phyloP scores from a whole-genome alignment of 1,140 invertebrate genomes.

The Platyura marginata region DNA sequence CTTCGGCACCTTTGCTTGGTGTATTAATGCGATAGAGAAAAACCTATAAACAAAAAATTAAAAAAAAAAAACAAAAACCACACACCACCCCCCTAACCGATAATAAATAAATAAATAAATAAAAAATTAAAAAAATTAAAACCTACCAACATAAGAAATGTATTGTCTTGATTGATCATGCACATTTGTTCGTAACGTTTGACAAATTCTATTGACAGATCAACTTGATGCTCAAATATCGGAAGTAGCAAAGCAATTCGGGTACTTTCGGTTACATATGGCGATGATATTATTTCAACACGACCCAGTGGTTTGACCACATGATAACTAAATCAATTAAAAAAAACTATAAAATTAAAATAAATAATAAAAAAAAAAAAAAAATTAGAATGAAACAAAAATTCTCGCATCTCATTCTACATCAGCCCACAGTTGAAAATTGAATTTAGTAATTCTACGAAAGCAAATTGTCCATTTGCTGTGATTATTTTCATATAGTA shows the following conservation, averaged over 20 bases:
- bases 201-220: constrained; percentile 37
- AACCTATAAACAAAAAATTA: no score
- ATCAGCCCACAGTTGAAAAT: no score
- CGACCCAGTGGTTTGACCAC: constrained; percentile 61
- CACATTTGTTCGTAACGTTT: constrained; percentile 46
- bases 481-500: not conserved
- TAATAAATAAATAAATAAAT: constrained; percentile 10
- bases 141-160: constrained; percentile 47
- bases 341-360: no score
- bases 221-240: constrained; percentile 18
- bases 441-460: no score
- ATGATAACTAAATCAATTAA: constrained; percentile 28
- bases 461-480: no score
- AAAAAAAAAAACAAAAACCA: no score
- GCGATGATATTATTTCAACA: constrained; percentile 68
- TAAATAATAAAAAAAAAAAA: no score
- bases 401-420: no score
- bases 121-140: not conserved
- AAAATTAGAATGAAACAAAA: no score
- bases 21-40: constrained; percentile 36
- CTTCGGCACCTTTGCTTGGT: constrained; percentile 41
- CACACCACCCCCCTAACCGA: no score
- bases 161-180: constrained; percentile 59
- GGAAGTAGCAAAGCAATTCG: constrained; percentile 57
- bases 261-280: constrained; percentile 80